phyloP scores from a whole-genome alignment of 2,113 vertebrate genomes.

The Bufo gargarizans region DNA sequence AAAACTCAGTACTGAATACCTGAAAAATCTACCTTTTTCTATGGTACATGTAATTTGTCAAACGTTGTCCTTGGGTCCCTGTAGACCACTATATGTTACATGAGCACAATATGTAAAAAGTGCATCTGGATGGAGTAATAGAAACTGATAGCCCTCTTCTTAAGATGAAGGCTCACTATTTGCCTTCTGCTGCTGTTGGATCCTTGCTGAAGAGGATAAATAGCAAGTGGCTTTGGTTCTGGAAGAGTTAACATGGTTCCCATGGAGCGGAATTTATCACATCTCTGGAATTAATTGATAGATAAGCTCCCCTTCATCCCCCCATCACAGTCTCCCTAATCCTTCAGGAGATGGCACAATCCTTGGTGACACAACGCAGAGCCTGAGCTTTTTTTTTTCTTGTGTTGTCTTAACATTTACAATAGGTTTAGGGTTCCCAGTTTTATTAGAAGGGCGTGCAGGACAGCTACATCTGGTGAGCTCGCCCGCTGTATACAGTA shows the following conservation, averaged over 20 bases:
- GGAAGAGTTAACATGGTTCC: slow-evolving; percentile 22
- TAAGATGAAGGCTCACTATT: neutral
- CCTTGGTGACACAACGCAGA: slow-evolving; percentile 35
- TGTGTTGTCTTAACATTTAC: slow-evolving; percentile 51
- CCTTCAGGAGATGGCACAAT: slow-evolving; percentile 33
- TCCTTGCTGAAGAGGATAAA: neutral
- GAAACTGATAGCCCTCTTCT: too few species aligned
- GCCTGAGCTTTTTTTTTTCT: neutral
- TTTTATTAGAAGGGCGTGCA: slow-evolving; percentile 28
- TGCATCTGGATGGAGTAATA: too few species aligned
- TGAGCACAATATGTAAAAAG: too few species aligned
- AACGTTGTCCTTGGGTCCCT: too few species aligned
- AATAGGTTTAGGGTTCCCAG: slow-evolving; percentile 20
- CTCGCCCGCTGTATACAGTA: neutral
- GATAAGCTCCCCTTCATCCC: slow-evolving; percentile 11
- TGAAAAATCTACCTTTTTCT: too few species aligned
- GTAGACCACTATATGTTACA: too few species aligned
- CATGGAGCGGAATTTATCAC: slow-evolving; percentile 40
- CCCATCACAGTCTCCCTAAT: slow-evolving; percentile 7
- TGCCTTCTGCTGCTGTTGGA: slow-evolving; percentile 1
- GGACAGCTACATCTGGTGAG: neutral
- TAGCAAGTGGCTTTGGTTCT: neutral
- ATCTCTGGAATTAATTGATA: slow-evolving; percentile 41
- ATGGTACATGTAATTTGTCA: too few species aligned
- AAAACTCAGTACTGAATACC: too few species aligned